A percentile compares a stretch with the other conserved stretches of the same genome.
These are phyloP conservation scores for Corythoichthys haematopterus DNA, from an alignment of 2,113 vertebrate species.

Conservation along the genomic window DNA sequence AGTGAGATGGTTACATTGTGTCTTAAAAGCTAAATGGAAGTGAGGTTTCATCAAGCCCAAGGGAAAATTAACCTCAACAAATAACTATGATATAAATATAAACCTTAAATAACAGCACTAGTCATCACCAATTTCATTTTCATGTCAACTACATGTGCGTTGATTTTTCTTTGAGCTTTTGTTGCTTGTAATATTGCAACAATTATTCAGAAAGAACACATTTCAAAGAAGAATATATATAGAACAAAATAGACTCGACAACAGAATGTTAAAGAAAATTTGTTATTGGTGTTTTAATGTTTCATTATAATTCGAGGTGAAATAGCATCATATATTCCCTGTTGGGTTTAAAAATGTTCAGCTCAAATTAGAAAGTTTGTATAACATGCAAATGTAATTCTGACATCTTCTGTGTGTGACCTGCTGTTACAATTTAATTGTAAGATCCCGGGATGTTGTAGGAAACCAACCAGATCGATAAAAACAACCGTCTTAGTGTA, in stretches of 20 bases:
- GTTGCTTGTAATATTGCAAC: background rate
- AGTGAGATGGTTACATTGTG: background rate
- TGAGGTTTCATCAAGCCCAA: background rate
- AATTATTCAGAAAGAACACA: no score
- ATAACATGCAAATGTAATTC: background rate
- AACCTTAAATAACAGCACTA: background rate
- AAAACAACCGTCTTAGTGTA: background rate
- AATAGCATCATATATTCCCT: background rate
- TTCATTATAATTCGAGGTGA: background rate
- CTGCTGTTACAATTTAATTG: background rate
- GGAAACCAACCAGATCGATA: background rate
- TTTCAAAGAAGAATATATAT: background rate
- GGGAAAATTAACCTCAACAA: background rate
- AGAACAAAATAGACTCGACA: background rate
- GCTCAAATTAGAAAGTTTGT: background rate
- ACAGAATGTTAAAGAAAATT: background rate
- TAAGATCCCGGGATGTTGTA: background rate
- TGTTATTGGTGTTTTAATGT: background rate
- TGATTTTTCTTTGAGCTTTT: background rate
- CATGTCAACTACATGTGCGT: background rate
- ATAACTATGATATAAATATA: background rate
- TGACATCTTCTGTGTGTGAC: background rate
- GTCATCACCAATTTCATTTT: no score
- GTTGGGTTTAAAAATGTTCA: background rate
- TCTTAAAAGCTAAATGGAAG: background rate